Base-by-base conservation (phyloP, 1,140 invertebrate genomes). In the Galendromus occidentalis region DNA sequence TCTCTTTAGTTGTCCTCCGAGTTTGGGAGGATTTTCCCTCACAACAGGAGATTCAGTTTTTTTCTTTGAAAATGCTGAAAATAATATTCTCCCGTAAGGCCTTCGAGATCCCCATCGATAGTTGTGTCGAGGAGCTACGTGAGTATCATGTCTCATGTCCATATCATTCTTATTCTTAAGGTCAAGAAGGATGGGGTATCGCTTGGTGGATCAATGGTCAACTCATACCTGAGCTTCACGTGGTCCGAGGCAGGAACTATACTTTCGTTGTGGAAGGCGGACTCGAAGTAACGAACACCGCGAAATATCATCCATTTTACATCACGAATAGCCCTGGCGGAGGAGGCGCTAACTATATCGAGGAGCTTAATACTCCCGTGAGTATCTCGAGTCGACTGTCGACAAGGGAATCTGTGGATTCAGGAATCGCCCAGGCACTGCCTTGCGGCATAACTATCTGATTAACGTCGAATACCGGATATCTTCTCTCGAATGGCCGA, bases 191-290 rank as follows among this genome's bases (percentile, higher is more conserved):
- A 42, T 92, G 89, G 88, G 88, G 90, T 44, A 86, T 93, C 69
- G 85, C 87, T 0, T 95, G 90, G 90, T 92, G 90, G 77, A 91
- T 96, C 69, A 95, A 96, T 74, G 92, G 92, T 0, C 79, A 94
- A 0, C 77, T 96, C 6, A 88, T 93, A 67, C 91, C 91, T 0
- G 91, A 91, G 77, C 85, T 95, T 66, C 86, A 91, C 70, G 85
- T 95, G 1, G 86, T 93, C 0, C 79, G 91, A 42, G 89, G 90
- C 1, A 85, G 83, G 72, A 88, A 84, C 9, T 96, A 96, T 72
- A 91, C 86, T 0, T 93, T 93, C 73, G 84, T 92, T 9, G 82
- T 86, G 0, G 91, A 95, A 76, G 91, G 87, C 1, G 91, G 91
- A 12, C 77, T 82, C 20, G 82, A 94, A 74, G 78, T 85, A 0